These are phyloP conservation scores for Hylia prasina DNA, from an alignment of 2,113 vertebrate genomes.

Conservation along the genomic window DNA sequence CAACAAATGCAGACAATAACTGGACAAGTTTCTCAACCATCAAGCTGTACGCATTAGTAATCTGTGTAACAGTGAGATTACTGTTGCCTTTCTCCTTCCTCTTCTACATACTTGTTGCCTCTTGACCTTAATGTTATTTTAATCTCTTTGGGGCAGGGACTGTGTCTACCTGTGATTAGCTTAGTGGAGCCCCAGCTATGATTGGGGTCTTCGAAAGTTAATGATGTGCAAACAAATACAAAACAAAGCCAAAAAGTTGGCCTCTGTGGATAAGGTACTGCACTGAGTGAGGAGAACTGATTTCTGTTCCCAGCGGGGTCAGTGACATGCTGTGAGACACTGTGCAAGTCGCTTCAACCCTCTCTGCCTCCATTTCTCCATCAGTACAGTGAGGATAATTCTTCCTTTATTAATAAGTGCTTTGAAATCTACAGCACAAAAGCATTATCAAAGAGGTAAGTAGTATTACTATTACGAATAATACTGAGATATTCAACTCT, in stretches of 20 bases:
- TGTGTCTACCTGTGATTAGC: constrained; percentile 56
- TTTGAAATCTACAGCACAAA: constrained; percentile 62
- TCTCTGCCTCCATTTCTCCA: constrained; percentile 59
- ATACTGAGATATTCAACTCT: not conserved
- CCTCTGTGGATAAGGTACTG: constrained; percentile 54
- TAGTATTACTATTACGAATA: constrained; percentile 31
- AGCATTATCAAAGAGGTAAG: constrained; percentile 54
- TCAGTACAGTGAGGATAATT: constrained; percentile 62
- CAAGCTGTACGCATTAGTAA: not conserved
- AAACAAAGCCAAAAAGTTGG: constrained; percentile 35
- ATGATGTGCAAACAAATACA: constrained; percentile 25
- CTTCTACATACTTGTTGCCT: constrained; percentile 25
- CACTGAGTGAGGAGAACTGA: constrained; percentile 58
- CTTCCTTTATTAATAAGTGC: constrained; percentile 61
- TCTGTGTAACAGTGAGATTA: constrained; percentile 32
- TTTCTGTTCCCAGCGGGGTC: constrained; percentile 59
- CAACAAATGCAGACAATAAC: not conserved
- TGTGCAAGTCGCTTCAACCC: constrained; percentile 61
- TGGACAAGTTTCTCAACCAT: not conserved
- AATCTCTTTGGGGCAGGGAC: constrained; percentile 59
- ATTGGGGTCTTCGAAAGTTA: constrained; percentile 46
- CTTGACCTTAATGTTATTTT: constrained; percentile 61
- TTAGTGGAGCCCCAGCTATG: constrained; percentile 25
- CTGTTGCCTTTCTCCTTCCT: constrained; percentile 40
- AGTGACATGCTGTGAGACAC: constrained; percentile 63